Conservation (phyloP, 92 coral and sea anemone species). For the Palythoa heliodiscus region DNA sequence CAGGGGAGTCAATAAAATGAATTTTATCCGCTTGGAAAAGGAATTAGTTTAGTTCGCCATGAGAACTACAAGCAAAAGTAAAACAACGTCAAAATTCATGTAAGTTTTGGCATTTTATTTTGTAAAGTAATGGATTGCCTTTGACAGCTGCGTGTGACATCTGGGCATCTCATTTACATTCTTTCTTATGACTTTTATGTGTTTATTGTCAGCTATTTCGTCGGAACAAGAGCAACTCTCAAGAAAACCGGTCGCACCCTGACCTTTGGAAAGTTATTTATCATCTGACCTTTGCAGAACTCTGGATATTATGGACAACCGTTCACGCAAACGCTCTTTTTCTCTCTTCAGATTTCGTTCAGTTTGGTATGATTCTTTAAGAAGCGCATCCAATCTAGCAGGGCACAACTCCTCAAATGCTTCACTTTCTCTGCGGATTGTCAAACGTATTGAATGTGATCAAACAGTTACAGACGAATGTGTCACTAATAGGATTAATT, state of each 20-base stretch:
- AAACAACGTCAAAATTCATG: background rate
- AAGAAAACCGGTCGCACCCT: background rate
- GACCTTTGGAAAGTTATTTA: conserved; percentile 7
- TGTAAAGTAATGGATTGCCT: background rate
- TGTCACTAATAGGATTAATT: background rate
- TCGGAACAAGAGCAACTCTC: background rate
- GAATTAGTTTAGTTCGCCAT: background rate
- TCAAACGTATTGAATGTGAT: background rate
- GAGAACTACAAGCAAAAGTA: background rate
- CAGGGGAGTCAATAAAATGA: no score
- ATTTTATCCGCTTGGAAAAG: no score
- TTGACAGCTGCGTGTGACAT: background rate
- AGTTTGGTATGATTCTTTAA: conserved; percentile 79
- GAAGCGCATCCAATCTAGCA: conserved; percentile 83
- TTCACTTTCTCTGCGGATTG: conserved; percentile 80
- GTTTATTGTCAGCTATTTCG: background rate
- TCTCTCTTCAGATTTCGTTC: conserved; percentile 91
- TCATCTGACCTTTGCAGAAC: conserved; percentile 70
- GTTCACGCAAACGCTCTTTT: conserved; percentile 83
- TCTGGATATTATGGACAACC: conserved; percentile 78
- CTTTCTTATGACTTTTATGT: background rate
- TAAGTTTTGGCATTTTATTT: background rate
- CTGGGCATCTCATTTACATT: background rate
- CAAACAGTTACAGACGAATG: background rate
- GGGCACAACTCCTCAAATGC: conserved; percentile 94